Base-by-base conservation (phyloP, 2,888 invertebrate species). In the Entomobrya proxima region DNA sequence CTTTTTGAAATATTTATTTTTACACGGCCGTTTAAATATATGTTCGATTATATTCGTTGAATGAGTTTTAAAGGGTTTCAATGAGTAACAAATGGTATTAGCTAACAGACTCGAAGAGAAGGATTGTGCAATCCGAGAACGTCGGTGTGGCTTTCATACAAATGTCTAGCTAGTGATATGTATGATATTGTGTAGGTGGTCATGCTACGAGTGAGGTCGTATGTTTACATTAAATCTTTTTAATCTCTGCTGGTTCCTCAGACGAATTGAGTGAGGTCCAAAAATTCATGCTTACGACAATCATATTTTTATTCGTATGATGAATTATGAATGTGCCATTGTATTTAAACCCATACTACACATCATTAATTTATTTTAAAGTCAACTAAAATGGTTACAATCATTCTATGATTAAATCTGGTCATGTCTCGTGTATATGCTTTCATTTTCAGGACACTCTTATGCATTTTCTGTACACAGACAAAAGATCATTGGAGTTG, bases 191-290 rank as follows among this genome's bases (percentile, higher is more conserved):
- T 69, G 47, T 69, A 69, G 69, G 47, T 69, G 69, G 69, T 44
- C 44, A 69, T 44, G 44, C 27, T 18, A 69, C 47, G 67, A 67
- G 40, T 67, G 67, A 67, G 40, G 67, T 67, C 44, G 69, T n/a
- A 35, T n/a, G 15, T 15, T 27, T 21, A 27, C 2, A 24, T 55
- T 69, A 11, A 47, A 32, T n/a, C 55, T 30, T 69, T 18, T 30
- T 67, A 24, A 37, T 67, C 40, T 58, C 55, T 55, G 11, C 13
- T 13, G 47, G 27, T 9, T 21, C 55, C 21, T 27, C 27, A 55
- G 55, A 24, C 27, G 24, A 27, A 24, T 58, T 67, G 24, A 37
- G 40, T 13, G 24, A 2, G 15, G 7, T 13, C 5, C 24, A 61
- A 32, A 18, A 21, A 52, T 52, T 18, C 9, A 52, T 4, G 21